Evolutionary conservation across 2,113 vertebrate genomes (phyloP).

Genomic region (Labeo rohita): DNA sequence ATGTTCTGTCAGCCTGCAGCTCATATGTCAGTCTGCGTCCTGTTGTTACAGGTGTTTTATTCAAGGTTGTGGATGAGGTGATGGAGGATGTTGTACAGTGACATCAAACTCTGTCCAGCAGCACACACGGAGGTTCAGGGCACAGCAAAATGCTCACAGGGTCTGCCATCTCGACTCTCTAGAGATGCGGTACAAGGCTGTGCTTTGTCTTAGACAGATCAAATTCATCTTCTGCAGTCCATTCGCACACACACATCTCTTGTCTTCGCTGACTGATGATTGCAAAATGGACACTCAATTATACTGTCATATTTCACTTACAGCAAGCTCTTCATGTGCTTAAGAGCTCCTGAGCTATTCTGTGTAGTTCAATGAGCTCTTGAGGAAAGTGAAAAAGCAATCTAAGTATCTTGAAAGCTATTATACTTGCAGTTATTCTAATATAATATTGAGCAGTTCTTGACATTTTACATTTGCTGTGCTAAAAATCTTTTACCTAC

Average conservation of each 20-base stretch:
- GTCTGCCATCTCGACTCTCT: neutral
- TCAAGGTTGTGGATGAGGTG: neutral
- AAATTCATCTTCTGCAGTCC: slow-evolving; percentile 18
- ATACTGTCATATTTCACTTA: slow-evolving; percentile 14
- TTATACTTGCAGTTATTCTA: neutral
- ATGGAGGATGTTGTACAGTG: slow-evolving; percentile 21
- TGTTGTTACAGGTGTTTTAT: neutral
- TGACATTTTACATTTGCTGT: neutral
- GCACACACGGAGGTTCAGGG: neutral
- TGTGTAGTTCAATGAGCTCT: neutral
- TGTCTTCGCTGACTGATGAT: neutral
- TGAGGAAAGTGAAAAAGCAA: neutral
- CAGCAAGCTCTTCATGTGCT: neutral
- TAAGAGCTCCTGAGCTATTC: neutral
- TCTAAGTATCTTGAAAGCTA: neutral
- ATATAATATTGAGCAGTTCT: neutral
- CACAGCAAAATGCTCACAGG: neutral
- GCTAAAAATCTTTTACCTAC: too few species aligned
- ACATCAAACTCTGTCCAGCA: neutral
- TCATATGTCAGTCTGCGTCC: neutral
- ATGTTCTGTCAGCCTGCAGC: slow-evolving; percentile 18
- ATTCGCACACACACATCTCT: neutral
- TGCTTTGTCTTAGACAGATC: neutral
- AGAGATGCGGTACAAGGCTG: slow-evolving; percentile 28
- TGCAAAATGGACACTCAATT: slow-evolving; percentile 15